Evolutionary conservation across 2,888 invertebrate genomes (phyloP).

Genomic region (Isoperla grammatica): DNA sequence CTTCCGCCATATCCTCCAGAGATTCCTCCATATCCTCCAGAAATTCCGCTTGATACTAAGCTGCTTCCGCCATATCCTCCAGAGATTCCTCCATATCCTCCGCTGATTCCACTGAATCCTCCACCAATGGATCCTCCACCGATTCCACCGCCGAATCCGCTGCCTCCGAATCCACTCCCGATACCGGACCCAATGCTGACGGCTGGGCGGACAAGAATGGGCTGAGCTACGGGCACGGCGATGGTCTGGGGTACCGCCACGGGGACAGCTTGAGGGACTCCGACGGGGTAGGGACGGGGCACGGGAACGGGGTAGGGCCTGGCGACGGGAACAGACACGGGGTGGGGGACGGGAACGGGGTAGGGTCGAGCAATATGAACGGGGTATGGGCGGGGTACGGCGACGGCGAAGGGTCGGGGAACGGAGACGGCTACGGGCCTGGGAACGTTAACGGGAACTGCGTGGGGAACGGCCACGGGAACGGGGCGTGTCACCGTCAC

Average conservation of each 20-base stretch:
- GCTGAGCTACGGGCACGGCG: not conserved
- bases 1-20: too few relatives aligned
- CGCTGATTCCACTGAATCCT: not conserved
- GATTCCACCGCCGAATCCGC: not conserved
- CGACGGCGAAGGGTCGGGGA: slow-evolving; percentile 35
- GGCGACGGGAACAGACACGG: slow-evolving; percentile 24
- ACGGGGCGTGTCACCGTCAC: slow-evolving; percentile 14
- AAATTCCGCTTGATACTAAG: too few relatives aligned
- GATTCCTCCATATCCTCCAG: not conserved
- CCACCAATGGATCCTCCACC: not conserved
- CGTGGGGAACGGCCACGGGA: slow-evolving; percentile 25
- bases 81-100: not conserved
- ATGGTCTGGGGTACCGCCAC: slow-evolving; percentile 20
- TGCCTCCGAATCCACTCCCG: not conserved
- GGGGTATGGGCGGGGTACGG: slow-evolving; percentile 23
- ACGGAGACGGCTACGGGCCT: not conserved
- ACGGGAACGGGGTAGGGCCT: slow-evolving; percentile 43
- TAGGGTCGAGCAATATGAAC: slow-evolving; percentile 24
- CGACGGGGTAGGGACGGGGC: slow-evolving; percentile 48
- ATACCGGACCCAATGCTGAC: not conserved
- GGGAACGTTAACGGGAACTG: slow-evolving; percentile 20
- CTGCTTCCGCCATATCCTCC: not conserved
- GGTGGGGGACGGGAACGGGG: slow-evolving; percentile 24
- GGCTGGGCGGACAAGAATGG: not conserved
- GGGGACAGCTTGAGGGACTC: slow-evolving; percentile 29